Base-by-base conservation (phyloP, 2,113 vertebrate genomes). In the Odocoileus hemionus region DNA sequence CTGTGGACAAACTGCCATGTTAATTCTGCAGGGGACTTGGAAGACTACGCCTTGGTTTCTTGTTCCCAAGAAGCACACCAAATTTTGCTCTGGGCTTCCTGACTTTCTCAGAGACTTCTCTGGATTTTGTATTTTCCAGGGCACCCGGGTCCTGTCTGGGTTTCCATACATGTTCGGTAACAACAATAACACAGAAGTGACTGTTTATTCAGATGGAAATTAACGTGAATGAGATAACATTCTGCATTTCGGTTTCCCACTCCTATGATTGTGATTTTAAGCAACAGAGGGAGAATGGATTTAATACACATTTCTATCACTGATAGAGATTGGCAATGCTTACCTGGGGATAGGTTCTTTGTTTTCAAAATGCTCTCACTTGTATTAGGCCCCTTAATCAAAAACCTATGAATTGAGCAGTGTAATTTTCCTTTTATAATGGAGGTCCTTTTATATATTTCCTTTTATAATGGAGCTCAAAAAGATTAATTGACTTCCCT, bases 121-220 rank as follows among this genome's bases (percentile, higher is more conserved):
- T 93, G 43, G 89, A 95, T 91, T 86, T 97, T 98, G 61, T 96
- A 55, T 97, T 98, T 98, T 97, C 79, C 95, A 97, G 95, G 97
- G 97, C 93, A 97, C 97, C 93, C 84, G 95, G 97, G 94, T 95
- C 82, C 91, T 85, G 93, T 96, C 95, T 97, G 83, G 94, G 95
- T 97, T 98, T 97, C 96, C 95, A 84, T 97, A 96, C 94, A 94
- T 60, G 93, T 96, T 97, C 10, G 0, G 86, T 74, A 93, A 95
- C 96, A 98, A 97, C 95, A 98, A 97, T 98, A 96, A 98, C 98
- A 98, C 95, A 98, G 94, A 98, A 98, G 86, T 96, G 95, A 98
- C 94, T 98, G 96, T 98, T 98, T 98, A 98, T 98, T 96, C 97
- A 96, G 97, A 97, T 98, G 97, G 97, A 98, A 98, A 95, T 74